Base-by-base conservation (phyloP, 2,797 vertebrate genomes). In the Natrix natrix region DNA sequence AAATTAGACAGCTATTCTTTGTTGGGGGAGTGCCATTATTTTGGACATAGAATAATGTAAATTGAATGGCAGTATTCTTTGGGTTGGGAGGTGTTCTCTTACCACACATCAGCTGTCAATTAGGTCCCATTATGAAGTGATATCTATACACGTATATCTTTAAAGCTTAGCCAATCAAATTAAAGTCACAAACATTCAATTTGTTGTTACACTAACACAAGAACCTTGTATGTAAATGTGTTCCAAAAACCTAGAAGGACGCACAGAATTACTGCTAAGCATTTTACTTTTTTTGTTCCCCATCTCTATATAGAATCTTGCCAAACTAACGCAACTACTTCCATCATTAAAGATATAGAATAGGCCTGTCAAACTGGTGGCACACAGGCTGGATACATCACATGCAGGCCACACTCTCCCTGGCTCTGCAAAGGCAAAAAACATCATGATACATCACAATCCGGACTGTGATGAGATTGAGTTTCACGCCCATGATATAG, bases 1-100 rank as follows among this genome's bases (percentile, higher is more conserved):
- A n/a, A 60, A 60, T 86, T 69, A 96, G 95, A 88, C 92, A 95
- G 94, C 93, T 93, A 94, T 86, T 93, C 95, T 95, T 95, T 52
- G 88, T 78, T 88, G 26, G 16, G n/a, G 93, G 74, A 12, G 92
- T 91, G 48, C 92, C 59, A 90, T 95, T 94, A 92, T 91, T 88
- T 91, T 90, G 61, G 88, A 96, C 56, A 95, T 88, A 78, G 60
- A 94, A 22, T 11, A 93, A 60, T 90, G 0, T 87, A 92, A 93
- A 61, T 78, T 92, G 94, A 92, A 92, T 86, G 13, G 37, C 94
- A 89, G 55, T 32, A 92, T 89, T 94, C 56, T 57, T 63, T 11
- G 1, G 43, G 88, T 94, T 91, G 93, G 93, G 94, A 88, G 14
- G 94, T 78, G 1, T 7, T 37, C 11, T 7, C 74, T 61, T 91